These are phyloP conservation scores for Nasonia vitripennis DNA, from an alignment of 1,140 invertebrate species.

Conservation along the genomic window DNA sequence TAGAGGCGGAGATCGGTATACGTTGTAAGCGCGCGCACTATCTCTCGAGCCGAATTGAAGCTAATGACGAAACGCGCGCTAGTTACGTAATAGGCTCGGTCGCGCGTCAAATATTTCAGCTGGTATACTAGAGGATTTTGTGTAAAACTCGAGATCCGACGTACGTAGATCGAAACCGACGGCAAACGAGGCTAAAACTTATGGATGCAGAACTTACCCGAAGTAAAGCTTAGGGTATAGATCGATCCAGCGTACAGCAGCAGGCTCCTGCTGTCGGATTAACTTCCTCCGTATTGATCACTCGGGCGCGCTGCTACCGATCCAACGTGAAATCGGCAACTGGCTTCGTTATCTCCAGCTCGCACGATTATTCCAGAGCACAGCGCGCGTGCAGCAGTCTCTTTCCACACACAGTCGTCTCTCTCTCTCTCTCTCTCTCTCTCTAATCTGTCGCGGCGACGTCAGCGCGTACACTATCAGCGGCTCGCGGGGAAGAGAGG, in stretches of 20 bases:
- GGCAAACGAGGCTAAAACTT: no score
- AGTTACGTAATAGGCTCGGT: not conserved
- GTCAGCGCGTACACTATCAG: not conserved
- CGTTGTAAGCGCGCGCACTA: not conserved
- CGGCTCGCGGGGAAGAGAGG: not conserved
- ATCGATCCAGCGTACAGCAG: no score
- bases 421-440: no score
- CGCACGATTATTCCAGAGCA: not conserved
- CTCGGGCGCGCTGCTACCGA: not conserved
- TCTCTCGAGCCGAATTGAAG: not conserved
- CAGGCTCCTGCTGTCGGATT: no score
- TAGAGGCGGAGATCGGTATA: not conserved
- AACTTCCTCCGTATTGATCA: not conserved
- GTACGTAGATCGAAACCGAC: no score
- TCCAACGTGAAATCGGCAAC: not conserved
- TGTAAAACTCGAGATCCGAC: no score
- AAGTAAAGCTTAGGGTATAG: no score
- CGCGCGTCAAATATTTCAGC: not conserved
- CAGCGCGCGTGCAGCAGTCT: not conserved
- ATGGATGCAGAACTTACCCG: no score
- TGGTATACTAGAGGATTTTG: not conserved
- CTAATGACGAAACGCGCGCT: not conserved
- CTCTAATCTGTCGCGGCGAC: not conserved
- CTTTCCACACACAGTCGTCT: not conserved
- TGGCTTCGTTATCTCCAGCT: not conserved